phyloP scores from a whole-genome alignment of 2,888 invertebrate species.

The Brenthis daphne region DNA sequence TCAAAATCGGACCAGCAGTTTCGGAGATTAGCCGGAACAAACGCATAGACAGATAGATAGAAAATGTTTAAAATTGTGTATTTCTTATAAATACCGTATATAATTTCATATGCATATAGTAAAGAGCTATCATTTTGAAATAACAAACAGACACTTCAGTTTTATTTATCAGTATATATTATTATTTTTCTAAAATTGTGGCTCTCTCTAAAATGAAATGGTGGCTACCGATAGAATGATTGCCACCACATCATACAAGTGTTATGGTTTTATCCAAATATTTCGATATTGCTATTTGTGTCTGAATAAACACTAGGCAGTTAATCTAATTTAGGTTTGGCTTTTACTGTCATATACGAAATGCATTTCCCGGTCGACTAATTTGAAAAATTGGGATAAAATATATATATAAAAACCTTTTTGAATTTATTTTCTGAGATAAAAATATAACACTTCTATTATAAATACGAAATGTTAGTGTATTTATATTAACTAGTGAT shows the following conservation, averaged over 20 bases:
- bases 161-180: too few species aligned
- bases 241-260: constrained; percentile 19
- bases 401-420: background rate
- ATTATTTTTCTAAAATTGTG: constrained; percentile 15
- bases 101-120: too few species aligned
- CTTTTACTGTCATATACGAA: constrained; percentile 15
- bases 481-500: too few species aligned
- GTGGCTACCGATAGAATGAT: constrained; percentile 13
- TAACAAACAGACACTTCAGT: too few species aligned
- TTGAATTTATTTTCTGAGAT: background rate
- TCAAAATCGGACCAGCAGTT: too few species aligned
- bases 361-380: constrained; percentile 5
- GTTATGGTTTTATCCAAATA: constrained; percentile 19
- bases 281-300: constrained; percentile 16
- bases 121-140: too few species aligned
- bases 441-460: background rate
- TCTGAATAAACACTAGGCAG: constrained; percentile 17
- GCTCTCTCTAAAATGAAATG: constrained; percentile 4
- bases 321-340: constrained; percentile 20
- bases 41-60: too few species aligned
- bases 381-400: constrained; percentile 1
- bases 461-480: too few species aligned
- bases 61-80: too few species aligned
- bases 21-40: too few species aligned
- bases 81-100: too few species aligned